Evolutionary conservation across 2,113 vertebrate species (phyloP).

Genomic region (Semnornis frantzii): DNA sequence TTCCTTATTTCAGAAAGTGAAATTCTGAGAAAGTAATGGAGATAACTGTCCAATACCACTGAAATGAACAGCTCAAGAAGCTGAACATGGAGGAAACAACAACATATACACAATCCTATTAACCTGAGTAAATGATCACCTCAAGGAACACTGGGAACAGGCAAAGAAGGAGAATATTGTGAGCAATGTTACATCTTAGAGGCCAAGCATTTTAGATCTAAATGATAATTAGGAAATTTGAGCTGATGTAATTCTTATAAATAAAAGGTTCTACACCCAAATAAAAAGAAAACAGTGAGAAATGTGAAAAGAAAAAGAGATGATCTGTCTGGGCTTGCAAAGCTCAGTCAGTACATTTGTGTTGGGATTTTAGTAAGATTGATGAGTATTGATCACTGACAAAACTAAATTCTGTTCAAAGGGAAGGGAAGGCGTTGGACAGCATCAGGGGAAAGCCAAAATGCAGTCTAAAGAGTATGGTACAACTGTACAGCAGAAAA

Average conservation of each 20-base stretch:
- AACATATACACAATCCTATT: fast-evolving
- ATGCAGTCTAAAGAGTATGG: not conserved
- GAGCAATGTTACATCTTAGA: not conserved
- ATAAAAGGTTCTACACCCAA: not conserved
- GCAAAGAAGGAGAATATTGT: not conserved
- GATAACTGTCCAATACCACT: not conserved
- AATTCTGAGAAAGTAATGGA: not conserved
- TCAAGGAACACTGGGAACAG: not conserved
- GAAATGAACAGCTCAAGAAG: not conserved
- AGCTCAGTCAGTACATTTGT: not conserved
- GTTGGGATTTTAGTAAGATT: not conserved
- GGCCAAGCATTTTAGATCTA: not conserved
- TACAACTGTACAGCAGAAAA: not conserved
- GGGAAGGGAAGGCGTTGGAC: not conserved
- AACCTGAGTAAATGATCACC: not conserved
- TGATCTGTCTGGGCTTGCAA: not conserved
- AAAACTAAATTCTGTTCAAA: not conserved
- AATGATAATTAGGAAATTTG: not conserved
- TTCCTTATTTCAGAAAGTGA: not conserved
- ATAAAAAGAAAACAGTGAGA: not conserved
- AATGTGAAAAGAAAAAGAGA: not conserved
- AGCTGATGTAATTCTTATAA: not conserved
- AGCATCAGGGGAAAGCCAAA: not conserved
- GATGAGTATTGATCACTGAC: not conserved
- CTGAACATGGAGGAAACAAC: not conserved